Conservation (phyloP, 2,888 invertebrate genomes). For the Harpalus rubripes region DNA sequence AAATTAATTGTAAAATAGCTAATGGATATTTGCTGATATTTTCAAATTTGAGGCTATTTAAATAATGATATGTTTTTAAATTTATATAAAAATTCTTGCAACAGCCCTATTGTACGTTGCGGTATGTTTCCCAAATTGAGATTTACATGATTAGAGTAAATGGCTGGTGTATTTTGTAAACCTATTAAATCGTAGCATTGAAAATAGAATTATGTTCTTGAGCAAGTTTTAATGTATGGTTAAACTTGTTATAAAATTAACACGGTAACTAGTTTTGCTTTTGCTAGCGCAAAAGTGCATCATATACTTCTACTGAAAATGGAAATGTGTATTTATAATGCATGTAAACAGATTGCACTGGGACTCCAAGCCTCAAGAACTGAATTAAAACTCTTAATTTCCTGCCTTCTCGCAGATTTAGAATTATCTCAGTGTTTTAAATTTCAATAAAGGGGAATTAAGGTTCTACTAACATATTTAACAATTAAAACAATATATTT, state of each 20-base stretch:
- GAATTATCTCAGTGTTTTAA: neutral
- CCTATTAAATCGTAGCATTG: neutral
- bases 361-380: conserved; percentile 5
- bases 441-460: neutral
- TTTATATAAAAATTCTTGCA: too few relatives aligned
- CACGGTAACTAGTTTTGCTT: conserved; percentile 6
- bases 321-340: conserved; percentile 19
- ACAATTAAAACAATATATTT: too few relatives aligned
- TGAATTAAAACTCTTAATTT: conserved; percentile 4
- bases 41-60: too few relatives aligned
- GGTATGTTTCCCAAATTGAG: neutral
- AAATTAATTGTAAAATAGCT: too few relatives aligned
- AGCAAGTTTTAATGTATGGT: conserved; percentile 3
- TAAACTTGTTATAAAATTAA: conserved; percentile 7
- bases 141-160: neutral
- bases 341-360: conserved; percentile 4
- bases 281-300: conserved; percentile 7
- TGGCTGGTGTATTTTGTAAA: neutral
- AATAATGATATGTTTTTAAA: too few relatives aligned
- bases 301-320: conserved; percentile 4
- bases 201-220: conserved; percentile 7
- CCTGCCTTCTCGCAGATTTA: neutral
- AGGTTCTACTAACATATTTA: too few relatives aligned
- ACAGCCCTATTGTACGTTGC: too few relatives aligned
- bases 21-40: too few relatives aligned